Conservation (phyloP, 2,888 invertebrate species). For the Itoplectis maculator region DNA sequence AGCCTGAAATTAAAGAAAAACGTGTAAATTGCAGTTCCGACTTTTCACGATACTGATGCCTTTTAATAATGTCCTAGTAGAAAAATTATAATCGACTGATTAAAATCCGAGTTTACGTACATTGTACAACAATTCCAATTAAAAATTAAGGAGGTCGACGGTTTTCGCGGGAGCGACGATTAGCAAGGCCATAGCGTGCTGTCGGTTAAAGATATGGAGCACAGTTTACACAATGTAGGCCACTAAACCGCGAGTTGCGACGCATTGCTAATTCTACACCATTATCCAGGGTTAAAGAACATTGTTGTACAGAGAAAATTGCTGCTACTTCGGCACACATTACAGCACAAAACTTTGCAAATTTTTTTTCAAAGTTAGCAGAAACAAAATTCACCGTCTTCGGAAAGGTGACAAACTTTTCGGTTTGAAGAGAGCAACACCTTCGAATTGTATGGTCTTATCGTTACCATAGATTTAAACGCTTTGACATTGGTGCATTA, state of each 20-base stretch:
- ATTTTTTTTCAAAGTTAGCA: not conserved
- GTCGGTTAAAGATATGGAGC: slow-evolving; percentile 19
- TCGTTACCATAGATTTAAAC: slow-evolving; percentile 51
- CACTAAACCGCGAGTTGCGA: slow-evolving; percentile 2
- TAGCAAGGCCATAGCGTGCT: slow-evolving; percentile 15
- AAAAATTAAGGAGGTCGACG: not conserved
- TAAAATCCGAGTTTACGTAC: not conserved
- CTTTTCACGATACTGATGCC: too few species aligned
- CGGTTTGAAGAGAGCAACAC: not conserved
- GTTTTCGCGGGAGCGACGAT: not conserved
- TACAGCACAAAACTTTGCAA: slow-evolving; percentile 4
- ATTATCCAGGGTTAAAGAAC: not conserved
- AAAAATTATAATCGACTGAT: not conserved
- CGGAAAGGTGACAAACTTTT: not conserved
- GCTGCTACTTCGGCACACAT: too few species aligned
- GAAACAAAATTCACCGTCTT: not conserved
- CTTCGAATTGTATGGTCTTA: slow-evolving; percentile 3
- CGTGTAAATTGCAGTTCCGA: too few species aligned
- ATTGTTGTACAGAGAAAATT: not conserved
- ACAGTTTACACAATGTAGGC: slow-evolving; percentile 9
- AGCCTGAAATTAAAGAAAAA: slow-evolving; percentile 78
- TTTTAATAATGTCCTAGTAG: not conserved
- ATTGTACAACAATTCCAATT: not conserved
- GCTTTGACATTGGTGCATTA: slow-evolving; percentile 56
- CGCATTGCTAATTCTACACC: not conserved